Evolutionary conservation across 2,888 invertebrate species (phyloP), one percentile per base, ranked within the genome.

Genomic region (Lutraria lutraria): DNA sequence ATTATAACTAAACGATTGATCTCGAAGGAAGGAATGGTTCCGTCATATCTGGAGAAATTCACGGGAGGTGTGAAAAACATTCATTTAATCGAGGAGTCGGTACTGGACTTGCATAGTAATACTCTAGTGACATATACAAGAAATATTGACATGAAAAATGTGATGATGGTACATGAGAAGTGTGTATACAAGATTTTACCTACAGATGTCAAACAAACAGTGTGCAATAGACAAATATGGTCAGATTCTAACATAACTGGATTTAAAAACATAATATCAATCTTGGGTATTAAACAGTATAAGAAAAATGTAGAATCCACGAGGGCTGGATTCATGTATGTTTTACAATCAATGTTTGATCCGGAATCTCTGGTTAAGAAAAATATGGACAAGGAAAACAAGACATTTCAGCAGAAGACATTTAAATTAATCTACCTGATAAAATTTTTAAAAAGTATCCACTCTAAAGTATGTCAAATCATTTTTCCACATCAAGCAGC

Each of bases 81-180:
- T 34, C 88, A 89, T 76, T 21, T 88, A 1, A 83, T 91, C 13
- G 90, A 91, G 82, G 91, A 93, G 81, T 90, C 90, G 25, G 68
- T 91, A 21, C 25, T 92, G 13, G 91, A 93, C 60, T n/a, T 89
- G 0, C 79, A 88, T 16, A 68, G 82, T 6, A 43, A 86, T 56
- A 86, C 88, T n/a, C 76, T 93, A 21, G 79, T 85, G 10, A 92
- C 92, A n/a, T 91, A 91, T 56, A 90, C 92, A 16, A 80, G 91
- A 16, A 92, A 91, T 81, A 88, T 95, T 53, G 86, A 85, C 53
- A 87, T 88, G 87, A 81, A 88, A 68, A 87, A 91, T 63, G 88
- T 90, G 0, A 83, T 90, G 68, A 85, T 29, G 16, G 88, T 85
- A 0, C 90, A 90, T 68, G 92, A 92, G 76, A 89, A 88, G 68